These are phyloP conservation scores for Furcifer pardalis DNA, from an alignment of 2,797 vertebrate genomes.

Conservation along the genomic window DNA sequence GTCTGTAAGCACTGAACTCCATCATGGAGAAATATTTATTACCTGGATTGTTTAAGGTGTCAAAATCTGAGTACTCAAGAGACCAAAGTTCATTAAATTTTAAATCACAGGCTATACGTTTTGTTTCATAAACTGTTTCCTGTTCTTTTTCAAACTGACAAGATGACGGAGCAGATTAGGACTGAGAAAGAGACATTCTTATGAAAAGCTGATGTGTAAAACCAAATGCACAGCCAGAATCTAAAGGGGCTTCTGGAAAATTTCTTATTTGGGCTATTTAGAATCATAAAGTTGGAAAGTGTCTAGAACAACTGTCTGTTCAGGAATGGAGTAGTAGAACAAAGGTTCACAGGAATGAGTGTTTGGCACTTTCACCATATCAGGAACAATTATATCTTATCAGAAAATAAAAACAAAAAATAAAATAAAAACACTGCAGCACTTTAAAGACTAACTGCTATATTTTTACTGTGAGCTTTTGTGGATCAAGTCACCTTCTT, in stretches of 20 bases:
- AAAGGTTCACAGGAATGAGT: too few relatives aligned
- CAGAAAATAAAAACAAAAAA: too few relatives aligned
- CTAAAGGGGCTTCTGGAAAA: neutral
- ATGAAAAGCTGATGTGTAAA: neutral
- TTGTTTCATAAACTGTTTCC: conserved; percentile 2
- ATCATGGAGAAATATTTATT: conserved; percentile 7
- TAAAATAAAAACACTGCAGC: too few relatives aligned
- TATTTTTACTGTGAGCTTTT: too few relatives aligned
- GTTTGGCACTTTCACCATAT: too few relatives aligned
- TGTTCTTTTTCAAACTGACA: neutral
- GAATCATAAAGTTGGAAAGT: too few relatives aligned
- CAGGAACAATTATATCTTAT: too few relatives aligned
- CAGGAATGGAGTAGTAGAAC: too few relatives aligned
- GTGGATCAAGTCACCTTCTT: too few relatives aligned
- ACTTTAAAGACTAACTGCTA: too few relatives aligned
- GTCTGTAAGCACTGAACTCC: neutral
- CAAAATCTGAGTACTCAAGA: neutral
- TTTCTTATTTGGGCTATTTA: neutral
- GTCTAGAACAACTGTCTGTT: too few relatives aligned
- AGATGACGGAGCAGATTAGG: neutral
- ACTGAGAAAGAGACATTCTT: neutral
- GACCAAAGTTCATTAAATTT: conserved; percentile 1
- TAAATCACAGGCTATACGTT: neutral
- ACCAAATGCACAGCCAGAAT: neutral
- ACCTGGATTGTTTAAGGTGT: neutral